Percentiles rank a stretch among this genome's conserved stretches.
Evolutionary conservation across 2,113 vertebrate species (phyloP).

Genomic region (Mus pahari): DNA sequence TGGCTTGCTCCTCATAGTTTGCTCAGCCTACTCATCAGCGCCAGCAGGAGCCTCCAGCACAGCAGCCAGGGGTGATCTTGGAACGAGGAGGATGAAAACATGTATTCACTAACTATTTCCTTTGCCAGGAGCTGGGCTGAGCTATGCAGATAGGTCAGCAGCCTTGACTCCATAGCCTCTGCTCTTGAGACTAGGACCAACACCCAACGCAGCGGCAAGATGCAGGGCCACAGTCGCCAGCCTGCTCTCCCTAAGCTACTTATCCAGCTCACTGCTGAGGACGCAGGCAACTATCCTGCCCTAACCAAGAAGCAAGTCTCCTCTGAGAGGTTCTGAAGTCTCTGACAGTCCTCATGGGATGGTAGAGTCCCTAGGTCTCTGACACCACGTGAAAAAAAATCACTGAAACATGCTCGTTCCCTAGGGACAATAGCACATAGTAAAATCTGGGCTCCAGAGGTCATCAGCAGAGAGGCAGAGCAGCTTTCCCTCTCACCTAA

Average conservation of each 20-base stretch:
- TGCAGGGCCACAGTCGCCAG: background rate
- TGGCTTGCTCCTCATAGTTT: background rate
- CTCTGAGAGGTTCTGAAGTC: background rate
- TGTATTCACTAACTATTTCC: background rate
- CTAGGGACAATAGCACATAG: background rate
- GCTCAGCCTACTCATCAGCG: background rate
- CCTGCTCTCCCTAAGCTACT: background rate
- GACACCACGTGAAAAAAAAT: background rate
- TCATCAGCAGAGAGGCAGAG: background rate
- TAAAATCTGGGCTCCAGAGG: background rate
- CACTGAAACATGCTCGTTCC: background rate
- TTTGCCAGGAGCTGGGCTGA: background rate
- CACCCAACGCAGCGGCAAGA: background rate
- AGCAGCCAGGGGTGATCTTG: background rate
- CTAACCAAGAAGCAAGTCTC: background rate
- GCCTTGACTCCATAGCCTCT: background rate
- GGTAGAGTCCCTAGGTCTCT: background rate
- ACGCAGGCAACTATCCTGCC: background rate
- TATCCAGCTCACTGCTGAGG: background rate
- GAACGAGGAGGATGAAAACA: too few relatives aligned
- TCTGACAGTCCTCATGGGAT: background rate
- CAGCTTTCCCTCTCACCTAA: background rate
- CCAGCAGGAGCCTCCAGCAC: background rate
- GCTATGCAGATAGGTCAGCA: background rate
- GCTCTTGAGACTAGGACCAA: background rate